Conservation (phyloP, 2,888 invertebrate genomes). For the Amphimallon solstitiale region DNA sequence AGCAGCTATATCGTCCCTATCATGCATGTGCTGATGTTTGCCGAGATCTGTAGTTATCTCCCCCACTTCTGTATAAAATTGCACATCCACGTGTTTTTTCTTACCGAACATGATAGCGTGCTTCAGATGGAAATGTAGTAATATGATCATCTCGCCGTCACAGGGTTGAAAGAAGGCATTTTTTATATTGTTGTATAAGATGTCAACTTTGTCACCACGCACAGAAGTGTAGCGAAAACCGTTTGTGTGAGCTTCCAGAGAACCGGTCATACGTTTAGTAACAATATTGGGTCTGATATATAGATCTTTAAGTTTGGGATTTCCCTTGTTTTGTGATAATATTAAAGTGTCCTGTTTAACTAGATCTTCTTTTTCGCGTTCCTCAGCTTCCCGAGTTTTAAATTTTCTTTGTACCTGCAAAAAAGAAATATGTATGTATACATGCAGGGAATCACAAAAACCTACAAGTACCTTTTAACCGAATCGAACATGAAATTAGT, state of each 20-base stretch:
- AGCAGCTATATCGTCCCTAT: conserved; percentile 97
- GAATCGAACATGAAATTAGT: too few species aligned
- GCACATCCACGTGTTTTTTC: conserved; percentile 98
- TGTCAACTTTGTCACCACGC: conserved; percentile 99
- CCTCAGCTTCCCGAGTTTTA: conserved; percentile 98
- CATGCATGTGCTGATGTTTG: conserved; percentile 99
- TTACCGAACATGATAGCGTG: conserved; percentile 98
- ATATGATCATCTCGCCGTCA: conserved; percentile 98
- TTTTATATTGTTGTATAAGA: conserved; percentile 98
- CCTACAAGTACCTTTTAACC: too few species aligned
- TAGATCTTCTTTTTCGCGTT: conserved; percentile 97
- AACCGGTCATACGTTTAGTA: conserved; percentile 93
- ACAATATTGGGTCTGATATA: conserved; percentile 99
- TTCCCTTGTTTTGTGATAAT: conserved; percentile 94
- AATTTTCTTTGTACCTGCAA: conserved; percentile 86
- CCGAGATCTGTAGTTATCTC: conserved; percentile 99
- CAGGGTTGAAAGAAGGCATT: conserved; percentile 99
- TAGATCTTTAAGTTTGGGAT: conserved; percentile 96
- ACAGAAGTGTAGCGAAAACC: conserved; percentile 98
- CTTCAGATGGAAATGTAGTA: conserved; percentile 98
- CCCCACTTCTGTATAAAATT: conserved; percentile 99
- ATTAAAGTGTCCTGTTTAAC: conserved; percentile 98
- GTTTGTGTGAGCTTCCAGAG: conserved; percentile 94
- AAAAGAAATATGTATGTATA: too few species aligned
- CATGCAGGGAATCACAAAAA: too few species aligned